phyloP scores from a whole-genome alignment of 2,113 vertebrate genomes.

The Coreoperca whiteheadi region DNA sequence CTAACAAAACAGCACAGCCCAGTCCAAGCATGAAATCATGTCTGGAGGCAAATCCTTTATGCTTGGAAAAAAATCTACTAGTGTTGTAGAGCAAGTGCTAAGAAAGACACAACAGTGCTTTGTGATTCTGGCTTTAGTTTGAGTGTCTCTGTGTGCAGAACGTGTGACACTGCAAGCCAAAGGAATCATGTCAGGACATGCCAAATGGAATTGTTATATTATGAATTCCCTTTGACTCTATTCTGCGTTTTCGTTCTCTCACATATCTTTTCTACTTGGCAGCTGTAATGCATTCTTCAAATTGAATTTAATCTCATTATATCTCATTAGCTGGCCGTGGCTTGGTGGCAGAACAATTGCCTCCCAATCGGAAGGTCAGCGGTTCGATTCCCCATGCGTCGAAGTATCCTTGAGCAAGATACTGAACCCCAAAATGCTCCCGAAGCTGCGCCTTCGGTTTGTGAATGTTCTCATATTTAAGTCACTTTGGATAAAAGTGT shows the following conservation, averaged over 20 bases:
- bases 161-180: neutral
- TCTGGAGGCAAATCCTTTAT: slow-evolving; percentile 41
- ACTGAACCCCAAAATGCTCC: no score
- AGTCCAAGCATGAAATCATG: slow-evolving; percentile 55
- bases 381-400: no score
- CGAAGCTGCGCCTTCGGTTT: no score
- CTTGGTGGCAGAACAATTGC: no score
- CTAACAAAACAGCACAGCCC: slow-evolving; percentile 38
- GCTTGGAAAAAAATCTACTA: neutral
- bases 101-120: neutral
- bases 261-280: neutral
- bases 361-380: no score
- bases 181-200: slow-evolving; percentile 17
- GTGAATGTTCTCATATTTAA: no score
- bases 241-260: neutral
- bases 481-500: no score
- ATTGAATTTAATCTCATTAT: slow-evolving; percentile 18
- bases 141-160: slow-evolving; percentile 2
- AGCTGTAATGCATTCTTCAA: neutral
- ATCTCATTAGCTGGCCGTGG: no score
- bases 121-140: slow-evolving; percentile 14
- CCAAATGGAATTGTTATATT: neutral
- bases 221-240: neutral
- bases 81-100: neutral
- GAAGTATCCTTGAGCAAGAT: no score